Conservation (phyloP, 2,888 invertebrate species). For the Neoascia interrupta region DNA sequence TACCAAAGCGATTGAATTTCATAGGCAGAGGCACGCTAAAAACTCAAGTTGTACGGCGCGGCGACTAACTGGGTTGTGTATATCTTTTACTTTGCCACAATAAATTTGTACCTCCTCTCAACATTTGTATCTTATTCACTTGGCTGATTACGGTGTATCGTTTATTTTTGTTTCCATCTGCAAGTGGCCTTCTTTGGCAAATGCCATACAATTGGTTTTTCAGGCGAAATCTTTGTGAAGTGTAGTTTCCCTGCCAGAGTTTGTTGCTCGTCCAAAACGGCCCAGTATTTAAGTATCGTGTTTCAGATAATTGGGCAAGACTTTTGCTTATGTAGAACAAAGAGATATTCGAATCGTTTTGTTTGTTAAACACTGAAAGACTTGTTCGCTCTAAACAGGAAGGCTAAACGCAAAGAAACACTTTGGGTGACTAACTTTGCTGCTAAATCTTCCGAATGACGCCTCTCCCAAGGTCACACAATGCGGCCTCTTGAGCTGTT, state of each 20-base stretch:
- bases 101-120: neutral
- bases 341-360: conserved; percentile 43
- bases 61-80: too few relatives aligned
- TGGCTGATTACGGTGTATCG: conserved; percentile 19
- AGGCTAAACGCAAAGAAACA: too few relatives aligned
- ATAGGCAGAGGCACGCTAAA: conserved; percentile 10
- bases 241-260: neutral
- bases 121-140: conserved; percentile 27
- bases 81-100: neutral
- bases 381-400: too few relatives aligned
- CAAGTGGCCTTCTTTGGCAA: conserved; percentile 52
- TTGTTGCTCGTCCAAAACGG: conserved; percentile 24
- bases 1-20: conserved; percentile 35
- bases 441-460: too few relatives aligned
- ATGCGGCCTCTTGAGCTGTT: too few relatives aligned
- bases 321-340: conserved; percentile 46
- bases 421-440: too few relatives aligned
- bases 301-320: conserved; percentile 57
- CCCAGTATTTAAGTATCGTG: conserved; percentile 34
- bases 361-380: too few relatives aligned
- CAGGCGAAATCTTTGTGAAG: too few relatives aligned
- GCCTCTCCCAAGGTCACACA: conserved; percentile 28
- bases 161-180: conserved; percentile 8
- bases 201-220: conserved; percentile 38
- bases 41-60: neutral